A percentile compares a stretch with the other conserved stretches of the same genome.
Evolutionary conservation across 2,888 invertebrate genomes (phyloP).

Genomic region (Drosophila borborema): DNA sequence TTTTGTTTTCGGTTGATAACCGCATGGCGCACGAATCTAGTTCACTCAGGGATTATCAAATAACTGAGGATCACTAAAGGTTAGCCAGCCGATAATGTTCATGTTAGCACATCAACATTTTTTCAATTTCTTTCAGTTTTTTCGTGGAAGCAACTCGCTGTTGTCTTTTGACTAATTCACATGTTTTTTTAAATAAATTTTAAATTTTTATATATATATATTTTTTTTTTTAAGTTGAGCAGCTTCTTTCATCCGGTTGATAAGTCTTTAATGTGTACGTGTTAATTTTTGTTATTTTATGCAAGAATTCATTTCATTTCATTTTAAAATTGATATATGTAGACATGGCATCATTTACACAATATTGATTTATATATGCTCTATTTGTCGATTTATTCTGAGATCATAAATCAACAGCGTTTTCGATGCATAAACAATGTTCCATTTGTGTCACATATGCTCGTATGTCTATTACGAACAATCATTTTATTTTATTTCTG

Average conservation of each 20-base stretch:
- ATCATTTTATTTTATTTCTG: slow-evolving; percentile 68
- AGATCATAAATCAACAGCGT: slow-evolving; percentile 39
- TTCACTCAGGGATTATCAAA: slow-evolving; percentile 63
- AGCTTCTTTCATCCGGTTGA: slow-evolving; percentile 65
- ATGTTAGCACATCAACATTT: slow-evolving; percentile 8
- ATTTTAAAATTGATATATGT: not conserved
- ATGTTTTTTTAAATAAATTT: not conserved
- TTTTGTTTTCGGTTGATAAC: slow-evolving; percentile 53
- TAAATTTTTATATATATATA: slow-evolving; percentile 9
- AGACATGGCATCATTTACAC: not conserved
- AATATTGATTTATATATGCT: slow-evolving; percentile 3
- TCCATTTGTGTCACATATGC: slow-evolving; percentile 61
- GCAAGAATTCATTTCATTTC: not conserved
- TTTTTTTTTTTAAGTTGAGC: slow-evolving; percentile 38
- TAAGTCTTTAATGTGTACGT: slow-evolving; percentile 52
- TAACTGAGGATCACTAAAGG: slow-evolving; percentile 55
- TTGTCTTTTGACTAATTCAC: not conserved
- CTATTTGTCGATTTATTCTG: slow-evolving; percentile 6
- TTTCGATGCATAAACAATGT: slow-evolving; percentile 32
- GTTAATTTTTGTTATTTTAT: slow-evolving; percentile 18
- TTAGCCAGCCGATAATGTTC: slow-evolving; percentile 56
- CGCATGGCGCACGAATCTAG: slow-evolving; percentile 60
- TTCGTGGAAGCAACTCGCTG: not conserved
- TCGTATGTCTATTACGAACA: slow-evolving; percentile 39
- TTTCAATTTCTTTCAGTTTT: not conserved